These are phyloP conservation scores for Rugalucina vietnamica DNA, from an alignment of 2,888 invertebrate species.

Conservation along the genomic window DNA sequence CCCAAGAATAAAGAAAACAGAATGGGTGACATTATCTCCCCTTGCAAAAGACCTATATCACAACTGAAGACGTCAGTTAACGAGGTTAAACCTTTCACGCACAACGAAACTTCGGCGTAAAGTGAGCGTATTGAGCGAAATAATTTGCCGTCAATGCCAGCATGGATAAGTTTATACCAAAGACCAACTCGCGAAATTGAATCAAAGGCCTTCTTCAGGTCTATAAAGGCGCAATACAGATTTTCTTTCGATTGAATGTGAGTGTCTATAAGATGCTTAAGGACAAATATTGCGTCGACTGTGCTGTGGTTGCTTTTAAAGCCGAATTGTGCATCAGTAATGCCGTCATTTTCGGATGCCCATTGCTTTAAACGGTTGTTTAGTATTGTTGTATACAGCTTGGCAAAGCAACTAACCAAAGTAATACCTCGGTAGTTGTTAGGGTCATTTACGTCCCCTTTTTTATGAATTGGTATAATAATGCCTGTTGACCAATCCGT, in stretches of 20 bases:
- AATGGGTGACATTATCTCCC: constrained; percentile 26
- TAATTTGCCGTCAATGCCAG: constrained; percentile 40
- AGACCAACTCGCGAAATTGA: constrained; percentile 39
- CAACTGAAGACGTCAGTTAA: constrained; percentile 37
- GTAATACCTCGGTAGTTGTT: constrained; percentile 50
- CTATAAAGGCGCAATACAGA: constrained; percentile 50
- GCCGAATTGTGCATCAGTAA: constrained; percentile 57
- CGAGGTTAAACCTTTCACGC: constrained; percentile 26
- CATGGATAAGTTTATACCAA: constrained; percentile 44
- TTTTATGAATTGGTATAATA: not conserved
- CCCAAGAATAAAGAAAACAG: constrained; percentile 34
- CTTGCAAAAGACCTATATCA: constrained; percentile 33
- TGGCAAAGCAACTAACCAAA: constrained; percentile 47
- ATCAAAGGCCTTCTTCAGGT: constrained; percentile 47
- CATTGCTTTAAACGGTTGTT: constrained; percentile 48
- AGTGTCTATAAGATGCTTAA: constrained; percentile 35
- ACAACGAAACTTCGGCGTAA: not conserved
- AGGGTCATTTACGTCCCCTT: constrained; percentile 24
- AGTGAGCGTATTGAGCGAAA: constrained; percentile 32
- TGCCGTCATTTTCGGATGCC: constrained; percentile 26
- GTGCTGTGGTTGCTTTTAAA: constrained; percentile 41
- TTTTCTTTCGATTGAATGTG: constrained; percentile 15
- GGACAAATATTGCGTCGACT: constrained; percentile 48
- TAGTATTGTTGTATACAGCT: constrained; percentile 46
- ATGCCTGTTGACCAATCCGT: not conserved